Base-by-base conservation (phyloP, 2,113 vertebrate genomes). In the Oreochromis aureus region DNA sequence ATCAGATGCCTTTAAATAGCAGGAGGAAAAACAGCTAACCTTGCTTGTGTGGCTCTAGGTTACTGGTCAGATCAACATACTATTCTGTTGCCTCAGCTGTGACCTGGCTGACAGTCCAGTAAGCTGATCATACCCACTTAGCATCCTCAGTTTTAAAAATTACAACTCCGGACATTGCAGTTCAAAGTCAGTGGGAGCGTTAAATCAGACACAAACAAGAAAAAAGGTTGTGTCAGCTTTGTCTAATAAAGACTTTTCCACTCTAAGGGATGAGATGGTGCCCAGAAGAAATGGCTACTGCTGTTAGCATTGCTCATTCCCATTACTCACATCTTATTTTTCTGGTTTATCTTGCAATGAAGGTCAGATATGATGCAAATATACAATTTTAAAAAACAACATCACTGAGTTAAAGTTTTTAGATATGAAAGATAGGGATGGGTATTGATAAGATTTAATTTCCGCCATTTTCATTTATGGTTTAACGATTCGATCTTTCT, bases 191-290 rank as follows among this genome's bases (percentile, higher is more conserved):
- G 46, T 27, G 39, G 54, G 39, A 27, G 86, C 6, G n/a, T n/a
- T n/a, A n/a, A n/a, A 36, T 79, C 27, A 58, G 30, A 66, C 55
- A 78, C 9, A n/a, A n/a, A n/a, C n/a, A n/a, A n/a, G n/a, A n/a
- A n/a, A n/a, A n/a, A n/a, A n/a, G n/a, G n/a, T n/a, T n/a, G n/a
- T n/a, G n/a, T n/a, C n/a, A n/a, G n/a, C n/a, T n/a, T n/a, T n/a
- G n/a, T n/a, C n/a, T n/a, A n/a, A n/a, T n/a, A n/a, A n/a, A n/a
- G 76, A 80, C 78, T 66, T 81, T 85, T 91, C 46, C 85, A 80
- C 36, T 82, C 44, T 2, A 66, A 48, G 19, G n/a, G n/a, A n/a
- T n/a, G n/a, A n/a, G n/a, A n/a, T n/a, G n/a, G 53, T 71, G n/a
- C n/a, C 44, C 46, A 76, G 10, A n/a, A n/a, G n/a, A n/a, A n/a